phyloP scores from a whole-genome alignment of 2,888 invertebrate genomes.

The Cryptops parisi region DNA sequence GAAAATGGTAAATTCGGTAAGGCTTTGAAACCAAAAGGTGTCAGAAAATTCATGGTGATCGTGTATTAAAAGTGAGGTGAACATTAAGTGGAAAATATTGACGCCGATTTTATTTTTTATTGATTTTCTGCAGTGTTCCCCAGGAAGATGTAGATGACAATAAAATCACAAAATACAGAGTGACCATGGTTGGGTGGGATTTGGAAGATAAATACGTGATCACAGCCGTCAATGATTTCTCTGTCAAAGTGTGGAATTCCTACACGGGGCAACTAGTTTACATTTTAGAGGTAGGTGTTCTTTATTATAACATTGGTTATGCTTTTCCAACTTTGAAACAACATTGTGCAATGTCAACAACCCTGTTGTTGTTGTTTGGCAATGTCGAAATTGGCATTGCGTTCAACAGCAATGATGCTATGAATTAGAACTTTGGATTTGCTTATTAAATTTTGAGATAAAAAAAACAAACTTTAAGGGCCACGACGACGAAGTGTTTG shows the following conservation, averaged over 20 bases:
- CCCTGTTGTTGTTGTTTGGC: no score
- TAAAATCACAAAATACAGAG: constrained; percentile 49
- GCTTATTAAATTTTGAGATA: neutral
- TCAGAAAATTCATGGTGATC: no score
- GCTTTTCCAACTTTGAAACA: no score
- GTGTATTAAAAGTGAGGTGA: no score
- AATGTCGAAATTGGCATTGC: no score
- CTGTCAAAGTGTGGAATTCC: constrained; percentile 58
- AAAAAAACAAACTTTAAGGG: constrained; percentile 41
- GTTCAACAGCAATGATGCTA: no score
- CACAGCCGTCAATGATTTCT: constrained; percentile 79
- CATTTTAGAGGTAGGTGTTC: constrained; percentile 33
- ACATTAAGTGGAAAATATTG: neutral
- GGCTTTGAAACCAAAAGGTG: no score
- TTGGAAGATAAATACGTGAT: constrained; percentile 70
- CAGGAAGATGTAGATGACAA: constrained; percentile 22
- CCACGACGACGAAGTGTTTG: constrained; percentile 87
- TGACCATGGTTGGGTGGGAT: constrained; percentile 96
- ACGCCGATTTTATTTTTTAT: neutral
- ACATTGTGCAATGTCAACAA: no score
- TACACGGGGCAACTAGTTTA: constrained; percentile 32
- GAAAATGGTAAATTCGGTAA: no score
- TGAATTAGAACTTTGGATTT: no score
- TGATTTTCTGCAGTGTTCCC: constrained; percentile 11
- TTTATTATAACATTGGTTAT: no score